Percentiles rank a stretch among this genome's conserved stretches.
These are phyloP conservation scores for Chrysomallon squamiferum DNA, from an alignment of 1,140 invertebrate genomes.

Conservation along the genomic window DNA sequence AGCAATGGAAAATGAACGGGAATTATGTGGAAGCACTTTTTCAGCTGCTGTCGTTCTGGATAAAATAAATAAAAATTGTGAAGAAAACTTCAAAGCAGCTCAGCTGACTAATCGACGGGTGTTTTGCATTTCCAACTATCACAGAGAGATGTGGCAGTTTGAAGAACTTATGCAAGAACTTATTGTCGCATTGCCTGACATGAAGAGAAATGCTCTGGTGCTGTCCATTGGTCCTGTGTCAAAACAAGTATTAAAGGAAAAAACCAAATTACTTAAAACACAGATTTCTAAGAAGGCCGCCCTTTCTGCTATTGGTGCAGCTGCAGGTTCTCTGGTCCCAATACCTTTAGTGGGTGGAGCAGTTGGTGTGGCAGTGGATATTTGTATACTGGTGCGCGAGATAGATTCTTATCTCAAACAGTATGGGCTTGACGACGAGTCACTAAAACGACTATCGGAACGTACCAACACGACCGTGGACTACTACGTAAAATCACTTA, in stretches of 20 bases:
- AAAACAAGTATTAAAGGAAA: slow-evolving; percentile 12
- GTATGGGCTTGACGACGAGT: slow-evolving; percentile 20
- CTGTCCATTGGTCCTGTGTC: slow-evolving; percentile 7
- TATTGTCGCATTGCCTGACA: not conserved
- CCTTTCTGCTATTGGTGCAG: not conserved
- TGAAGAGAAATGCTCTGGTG: slow-evolving; percentile 8
- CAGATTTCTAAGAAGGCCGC: not conserved
- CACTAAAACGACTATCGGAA: not conserved
- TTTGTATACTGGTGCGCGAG: slow-evolving; percentile 2
- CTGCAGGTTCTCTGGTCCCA: slow-evolving; percentile 4
- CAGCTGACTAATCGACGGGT: not conserved
- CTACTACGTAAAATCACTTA: not conserved
- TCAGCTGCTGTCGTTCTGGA: not conserved
- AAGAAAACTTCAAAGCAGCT: slow-evolving; percentile 13
- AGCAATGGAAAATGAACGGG: slow-evolving; percentile 4
- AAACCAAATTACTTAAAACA: slow-evolving; percentile 4
- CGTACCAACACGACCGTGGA: not conserved
- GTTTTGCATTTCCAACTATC: slow-evolving; percentile 16
- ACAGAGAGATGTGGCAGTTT: slow-evolving; percentile 14
- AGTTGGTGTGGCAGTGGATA: not conserved
- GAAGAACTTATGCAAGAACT: slow-evolving; percentile 5
- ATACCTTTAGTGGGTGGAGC: slow-evolving; percentile 2
- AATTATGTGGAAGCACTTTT: slow-evolving; percentile 1
- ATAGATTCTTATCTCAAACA: slow-evolving; percentile 7
- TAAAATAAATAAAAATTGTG: slow-evolving; percentile 9